Base-by-base conservation (phyloP, 2,888 invertebrate genomes). In the Zaprionus bogoriensis region DNA sequence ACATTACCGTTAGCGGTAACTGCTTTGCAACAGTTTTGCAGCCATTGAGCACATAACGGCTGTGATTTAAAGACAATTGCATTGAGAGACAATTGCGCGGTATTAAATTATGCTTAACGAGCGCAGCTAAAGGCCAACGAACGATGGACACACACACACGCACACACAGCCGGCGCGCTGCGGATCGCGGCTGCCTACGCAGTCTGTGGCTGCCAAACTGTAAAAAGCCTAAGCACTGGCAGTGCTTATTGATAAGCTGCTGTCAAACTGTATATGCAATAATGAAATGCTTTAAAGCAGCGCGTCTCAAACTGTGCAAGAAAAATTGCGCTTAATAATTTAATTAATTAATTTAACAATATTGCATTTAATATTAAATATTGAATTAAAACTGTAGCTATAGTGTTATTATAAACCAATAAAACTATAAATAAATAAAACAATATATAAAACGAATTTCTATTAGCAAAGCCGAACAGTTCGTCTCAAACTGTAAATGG, bases 91-190 rank as follows among this genome's bases (percentile, higher is more conserved):
- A 70, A 74, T 75, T 74, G 67, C 58, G 47, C 61, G 74, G 71
- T 85, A 81, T 81, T 85, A 71, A 81, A 81, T 85, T 82, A 85
- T 63, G 63, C 67, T 73, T 67, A 78, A 81, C 73, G 74, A 65
- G 77, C 66, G 63, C 62, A 77, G 51, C 61, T 46, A 59, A 80
- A 77, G 66, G 74, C 71, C 70, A 57, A 57, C 28, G 54, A 83
- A 67, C 65, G 59, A 70, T 46, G 52, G 62, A 59, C 48, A 61
- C 53, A 57, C 47, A 60, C 41, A 46, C 19, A 55, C 51, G 63
- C 7, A 19, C 6, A 20, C 25, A 47, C 32, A 30, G n/a, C 30
- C 4, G 20, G 61, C 44, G 39, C 7, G 41, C 9, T 38, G n/a
- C n/a, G 27, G 27, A 59, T 51, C 20, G 54, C 42, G 42, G n/a